Percentiles rank a stretch among this genome's conserved stretches.
Conservation (phyloP, 2,888 invertebrate species). For the Bombylius discolor region DNA sequence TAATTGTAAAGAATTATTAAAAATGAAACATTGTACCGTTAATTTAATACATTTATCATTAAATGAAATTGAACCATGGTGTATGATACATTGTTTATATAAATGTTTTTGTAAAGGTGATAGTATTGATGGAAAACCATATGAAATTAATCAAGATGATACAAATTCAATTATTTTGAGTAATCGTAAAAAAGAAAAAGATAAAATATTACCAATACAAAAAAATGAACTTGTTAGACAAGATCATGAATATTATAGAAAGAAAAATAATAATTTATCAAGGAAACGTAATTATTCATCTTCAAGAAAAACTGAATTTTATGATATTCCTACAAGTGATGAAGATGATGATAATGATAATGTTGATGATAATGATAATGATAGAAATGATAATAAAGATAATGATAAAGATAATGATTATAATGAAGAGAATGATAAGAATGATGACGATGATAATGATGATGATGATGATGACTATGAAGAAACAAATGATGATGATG, state of each 20-base stretch:
- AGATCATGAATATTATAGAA: too few relatives aligned
- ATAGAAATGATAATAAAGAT: not conserved
- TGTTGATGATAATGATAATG: too few relatives aligned
- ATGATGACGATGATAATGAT: not conserved
- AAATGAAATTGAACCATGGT: slow-evolving; percentile 46
- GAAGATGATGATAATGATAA: too few relatives aligned
- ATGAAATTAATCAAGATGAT: slow-evolving; percentile 15
- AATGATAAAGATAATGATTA: not conserved
- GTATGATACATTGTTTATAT: slow-evolving; percentile 52
- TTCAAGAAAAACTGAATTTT: too few relatives aligned
- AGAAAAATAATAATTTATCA: not conserved
- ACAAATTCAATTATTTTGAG: slow-evolving; percentile 7
- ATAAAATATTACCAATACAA: too few relatives aligned
- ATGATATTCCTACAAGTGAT: too few relatives aligned
- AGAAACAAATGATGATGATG: not conserved
- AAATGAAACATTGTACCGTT: slow-evolving; percentile 26
- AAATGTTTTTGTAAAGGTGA: slow-evolving; percentile 50
- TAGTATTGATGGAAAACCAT: slow-evolving; percentile 24
- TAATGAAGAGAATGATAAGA: not conserved
- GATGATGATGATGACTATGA: not conserved
- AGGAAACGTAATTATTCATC: too few relatives aligned
- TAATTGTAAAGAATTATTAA: slow-evolving; percentile 13
- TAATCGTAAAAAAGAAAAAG: too few relatives aligned
- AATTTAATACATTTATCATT: slow-evolving; percentile 24
- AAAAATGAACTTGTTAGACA: too few relatives aligned